A percentile compares a stretch with the other conserved stretches of the same genome.
These are phyloP conservation scores for Chionomys nivalis DNA, from an alignment of 2,113 vertebrate genomes.

Conservation along the genomic window DNA sequence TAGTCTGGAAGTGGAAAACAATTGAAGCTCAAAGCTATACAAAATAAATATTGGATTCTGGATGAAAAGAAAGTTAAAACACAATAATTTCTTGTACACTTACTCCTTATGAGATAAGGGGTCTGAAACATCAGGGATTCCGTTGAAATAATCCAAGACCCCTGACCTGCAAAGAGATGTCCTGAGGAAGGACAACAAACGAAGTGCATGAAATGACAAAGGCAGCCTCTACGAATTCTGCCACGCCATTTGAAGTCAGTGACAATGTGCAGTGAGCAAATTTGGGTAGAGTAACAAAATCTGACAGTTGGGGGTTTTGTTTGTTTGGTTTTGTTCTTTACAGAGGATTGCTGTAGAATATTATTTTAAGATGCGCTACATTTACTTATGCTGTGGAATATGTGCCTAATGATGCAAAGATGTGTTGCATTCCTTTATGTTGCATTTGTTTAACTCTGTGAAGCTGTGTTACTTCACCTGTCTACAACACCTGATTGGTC, in stretches of 20 bases:
- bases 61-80: slow-evolving; percentile 1
- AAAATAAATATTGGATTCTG: background rate
- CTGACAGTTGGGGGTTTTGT: background rate
- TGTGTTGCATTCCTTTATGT: no score
- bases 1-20: background rate
- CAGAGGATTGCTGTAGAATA: background rate
- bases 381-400: no score
- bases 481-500: no score
- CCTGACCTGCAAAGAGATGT: background rate
- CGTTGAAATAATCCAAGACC: background rate
- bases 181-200: background rate
- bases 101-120: background rate
- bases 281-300: background rate
- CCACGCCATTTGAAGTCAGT: background rate
- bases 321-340: background rate
- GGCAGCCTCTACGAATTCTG: background rate
- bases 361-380: no score
- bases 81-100: background rate
- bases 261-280: background rate
- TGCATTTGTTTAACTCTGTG: no score
- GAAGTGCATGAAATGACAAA: background rate
- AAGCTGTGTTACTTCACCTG: no score
- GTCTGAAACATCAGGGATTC: background rate
- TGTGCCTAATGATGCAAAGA: no score
- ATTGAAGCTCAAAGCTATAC: background rate